These are phyloP conservation scores for Acanthochromis polyacanthus DNA, from an alignment of 2,113 vertebrate genomes.

Conservation along the genomic window DNA sequence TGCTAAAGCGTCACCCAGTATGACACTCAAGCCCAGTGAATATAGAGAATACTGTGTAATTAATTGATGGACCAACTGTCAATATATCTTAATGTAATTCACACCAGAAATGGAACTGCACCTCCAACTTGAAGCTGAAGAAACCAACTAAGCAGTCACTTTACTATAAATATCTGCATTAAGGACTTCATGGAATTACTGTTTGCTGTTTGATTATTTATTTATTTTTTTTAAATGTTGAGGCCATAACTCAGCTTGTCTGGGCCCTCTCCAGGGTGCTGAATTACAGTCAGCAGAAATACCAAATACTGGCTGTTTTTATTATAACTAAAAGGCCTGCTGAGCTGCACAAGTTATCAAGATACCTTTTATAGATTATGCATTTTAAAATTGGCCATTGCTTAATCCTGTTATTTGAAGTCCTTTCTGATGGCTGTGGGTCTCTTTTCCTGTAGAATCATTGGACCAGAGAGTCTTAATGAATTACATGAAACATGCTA, in stretches of 20 bases:
- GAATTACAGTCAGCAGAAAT: neutral
- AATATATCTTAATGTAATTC: conserved; percentile 14
- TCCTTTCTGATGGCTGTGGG: no score
- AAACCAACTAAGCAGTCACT: neutral
- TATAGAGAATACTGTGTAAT: neutral
- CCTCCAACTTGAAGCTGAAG: conserved; percentile 3
- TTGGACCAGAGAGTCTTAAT: no score
- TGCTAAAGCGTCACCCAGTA: neutral
- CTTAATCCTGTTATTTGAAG: neutral
- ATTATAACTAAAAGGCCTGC: neutral
- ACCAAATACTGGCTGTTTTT: neutral
- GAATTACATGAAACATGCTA: no score
- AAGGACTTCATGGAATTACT: neutral
- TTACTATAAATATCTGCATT: neutral
- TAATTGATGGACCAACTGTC: neutral
- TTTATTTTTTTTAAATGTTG: neutral
- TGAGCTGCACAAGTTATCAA: neutral
- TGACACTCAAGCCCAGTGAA: neutral
- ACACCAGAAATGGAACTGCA: conserved; percentile 29
- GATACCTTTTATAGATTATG: neutral
- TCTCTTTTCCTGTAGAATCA: no score
- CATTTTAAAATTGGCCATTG: neutral
- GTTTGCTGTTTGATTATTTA: no score
- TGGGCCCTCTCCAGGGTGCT: neutral
- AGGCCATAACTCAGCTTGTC: neutral